Evolutionary conservation across 2,888 invertebrate genomes (phyloP).

Genomic region (Pogonocherus hispidulus): DNA sequence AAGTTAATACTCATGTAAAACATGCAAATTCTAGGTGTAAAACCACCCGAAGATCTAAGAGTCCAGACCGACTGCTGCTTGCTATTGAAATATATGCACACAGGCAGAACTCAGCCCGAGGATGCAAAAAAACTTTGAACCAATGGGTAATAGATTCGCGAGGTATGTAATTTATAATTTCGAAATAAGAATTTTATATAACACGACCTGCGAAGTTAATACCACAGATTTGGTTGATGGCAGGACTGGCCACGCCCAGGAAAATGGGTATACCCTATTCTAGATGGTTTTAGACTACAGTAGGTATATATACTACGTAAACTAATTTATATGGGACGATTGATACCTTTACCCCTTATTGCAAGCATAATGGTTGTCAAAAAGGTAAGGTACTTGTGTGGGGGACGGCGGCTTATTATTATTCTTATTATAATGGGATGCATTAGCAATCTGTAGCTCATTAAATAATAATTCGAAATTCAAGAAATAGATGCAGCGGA

Average conservation of each 20-base stretch:
- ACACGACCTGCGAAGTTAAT: neutral
- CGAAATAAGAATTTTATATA: neutral
- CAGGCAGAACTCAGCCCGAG: neutral
- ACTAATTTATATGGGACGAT: too few relatives aligned
- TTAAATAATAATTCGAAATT: too few relatives aligned
- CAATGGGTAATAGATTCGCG: neutral
- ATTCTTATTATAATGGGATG: too few relatives aligned
- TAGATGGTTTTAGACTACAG: neutral
- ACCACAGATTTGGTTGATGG: neutral
- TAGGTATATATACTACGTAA: too few relatives aligned
- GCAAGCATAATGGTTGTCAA: too few relatives aligned
- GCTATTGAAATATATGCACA: slow-evolving; percentile 20
- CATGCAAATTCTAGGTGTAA: slow-evolving; percentile 25
- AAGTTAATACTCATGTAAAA: neutral
- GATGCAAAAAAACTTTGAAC: neutral
- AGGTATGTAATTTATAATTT: neutral
- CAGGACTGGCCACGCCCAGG: neutral
- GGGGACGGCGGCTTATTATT: too few relatives aligned
- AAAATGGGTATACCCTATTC: neutral
- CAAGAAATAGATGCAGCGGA: too few relatives aligned
- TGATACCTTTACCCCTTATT: too few relatives aligned
- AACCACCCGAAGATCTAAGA: slow-evolving; percentile 7
- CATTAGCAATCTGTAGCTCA: too few relatives aligned
- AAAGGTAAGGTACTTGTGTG: too few relatives aligned
- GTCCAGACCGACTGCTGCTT: neutral